Evolutionary conservation across 2,888 invertebrate species (phyloP).

Genomic region (Brachypterus glaber): DNA sequence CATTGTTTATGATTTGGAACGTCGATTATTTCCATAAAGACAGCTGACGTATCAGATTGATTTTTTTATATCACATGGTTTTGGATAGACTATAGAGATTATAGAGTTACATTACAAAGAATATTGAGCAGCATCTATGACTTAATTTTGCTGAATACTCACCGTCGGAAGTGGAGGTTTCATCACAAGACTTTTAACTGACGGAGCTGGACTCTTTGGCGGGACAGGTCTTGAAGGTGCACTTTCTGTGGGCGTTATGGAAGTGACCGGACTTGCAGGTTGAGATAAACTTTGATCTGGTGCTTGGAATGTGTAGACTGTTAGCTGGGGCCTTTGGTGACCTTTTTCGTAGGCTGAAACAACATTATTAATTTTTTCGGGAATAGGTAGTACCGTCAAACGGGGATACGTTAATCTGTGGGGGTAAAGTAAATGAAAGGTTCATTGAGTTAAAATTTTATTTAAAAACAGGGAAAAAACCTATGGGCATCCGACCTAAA

Average conservation of each 20-base stretch:
- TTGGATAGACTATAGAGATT: no score
- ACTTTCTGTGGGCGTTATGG: constrained; percentile 31
- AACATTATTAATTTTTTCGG: no score
- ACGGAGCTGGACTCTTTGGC: constrained; percentile 39
- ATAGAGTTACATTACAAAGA: no score
- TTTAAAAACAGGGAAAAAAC: neutral
- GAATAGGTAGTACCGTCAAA: no score
- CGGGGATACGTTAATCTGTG: no score
- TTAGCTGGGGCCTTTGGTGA: constrained; percentile 74
- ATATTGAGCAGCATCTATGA: neutral
- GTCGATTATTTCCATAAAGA: no score
- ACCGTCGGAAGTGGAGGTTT: constrained; percentile 66
- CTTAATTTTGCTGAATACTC: no score
- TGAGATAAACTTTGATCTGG: constrained; percentile 53
- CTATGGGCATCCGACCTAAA: neutral
- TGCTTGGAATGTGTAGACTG: constrained; percentile 80
- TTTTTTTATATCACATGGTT: no score
- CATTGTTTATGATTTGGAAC: no score
- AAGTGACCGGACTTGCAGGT: constrained; percentile 43
- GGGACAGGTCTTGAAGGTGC: constrained; percentile 27
- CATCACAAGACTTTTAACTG: constrained; percentile 31
- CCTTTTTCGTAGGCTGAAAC: constrained; percentile 71
- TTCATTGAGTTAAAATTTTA: no score
- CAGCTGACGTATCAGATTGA: no score
- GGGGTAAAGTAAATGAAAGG: no score